phyloP scores from a whole-genome alignment of 2,113 vertebrate species.

The Otus sunia region DNA sequence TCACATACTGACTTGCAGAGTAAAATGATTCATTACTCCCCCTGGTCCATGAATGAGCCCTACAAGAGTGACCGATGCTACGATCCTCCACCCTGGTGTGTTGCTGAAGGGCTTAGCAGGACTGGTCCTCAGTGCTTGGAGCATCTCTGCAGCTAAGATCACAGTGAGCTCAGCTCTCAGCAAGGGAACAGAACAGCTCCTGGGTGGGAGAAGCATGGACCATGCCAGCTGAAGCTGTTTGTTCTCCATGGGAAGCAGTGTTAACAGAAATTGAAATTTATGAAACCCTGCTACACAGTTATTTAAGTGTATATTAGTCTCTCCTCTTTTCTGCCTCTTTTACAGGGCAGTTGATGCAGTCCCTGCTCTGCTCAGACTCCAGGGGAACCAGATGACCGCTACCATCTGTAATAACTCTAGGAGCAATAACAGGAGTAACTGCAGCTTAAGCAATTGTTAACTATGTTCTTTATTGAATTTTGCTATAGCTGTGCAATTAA shows the following conservation, averaged over 20 bases:
- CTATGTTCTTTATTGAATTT: constrained; percentile 21
- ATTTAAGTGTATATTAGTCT: neutral
- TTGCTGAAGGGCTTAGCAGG: neutral
- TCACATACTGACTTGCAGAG: fast-evolving
- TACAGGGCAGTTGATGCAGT: neutral
- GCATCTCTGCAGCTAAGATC: neutral
- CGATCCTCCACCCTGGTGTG: neutral
- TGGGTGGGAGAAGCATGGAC: neutral
- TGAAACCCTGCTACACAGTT: neutral
- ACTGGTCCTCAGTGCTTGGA: neutral
- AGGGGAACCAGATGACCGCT: neutral
- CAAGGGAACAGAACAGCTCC: neutral
- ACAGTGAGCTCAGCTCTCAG: neutral
- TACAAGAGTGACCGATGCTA: fast-evolving
- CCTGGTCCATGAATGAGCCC: neutral
- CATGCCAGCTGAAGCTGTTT: neutral
- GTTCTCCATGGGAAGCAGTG: neutral
- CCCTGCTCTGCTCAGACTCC: neutral
- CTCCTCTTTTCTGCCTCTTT: neutral
- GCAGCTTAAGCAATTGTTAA: constrained; percentile 45
- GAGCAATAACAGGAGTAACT: neutral
- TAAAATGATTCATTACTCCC: neutral
- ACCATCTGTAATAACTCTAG: neutral
- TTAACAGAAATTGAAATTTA: constrained; percentile 4
- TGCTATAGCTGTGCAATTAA: constrained; percentile 43